These are phyloP conservation scores for Drosophila tanythrix DNA, from an alignment of 2,888 invertebrate species.

Conservation along the genomic window DNA sequence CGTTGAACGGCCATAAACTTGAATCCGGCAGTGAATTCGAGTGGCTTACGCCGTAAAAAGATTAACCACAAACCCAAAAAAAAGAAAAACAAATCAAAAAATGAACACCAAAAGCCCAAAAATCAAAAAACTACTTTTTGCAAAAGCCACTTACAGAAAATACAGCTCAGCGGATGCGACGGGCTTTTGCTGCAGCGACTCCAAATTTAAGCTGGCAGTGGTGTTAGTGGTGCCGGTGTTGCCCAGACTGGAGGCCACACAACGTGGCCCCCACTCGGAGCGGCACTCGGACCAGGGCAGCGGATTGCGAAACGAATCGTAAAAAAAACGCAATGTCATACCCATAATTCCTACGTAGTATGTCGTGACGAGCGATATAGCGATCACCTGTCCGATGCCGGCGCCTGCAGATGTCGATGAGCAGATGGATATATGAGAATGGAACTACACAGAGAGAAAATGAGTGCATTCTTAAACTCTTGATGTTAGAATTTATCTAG, in stretches of 20 bases:
- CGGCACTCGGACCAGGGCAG: constrained; percentile 88
- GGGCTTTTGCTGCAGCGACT: constrained; percentile 45
- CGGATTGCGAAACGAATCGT: constrained; percentile 87
- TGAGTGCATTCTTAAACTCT: background rate
- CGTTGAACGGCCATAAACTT: constrained; percentile 68
- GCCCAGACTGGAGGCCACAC: constrained; percentile 83
- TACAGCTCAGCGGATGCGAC: constrained; percentile 85
- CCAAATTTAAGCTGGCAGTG: constrained; percentile 15
- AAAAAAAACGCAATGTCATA: constrained; percentile 87
- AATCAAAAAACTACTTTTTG: constrained; percentile 15
- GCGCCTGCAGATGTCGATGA: constrained; percentile 85
- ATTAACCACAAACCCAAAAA: constrained; percentile 44
- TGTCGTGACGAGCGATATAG: constrained; percentile 87
- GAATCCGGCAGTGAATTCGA: constrained; percentile 49
- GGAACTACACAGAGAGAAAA: background rate
- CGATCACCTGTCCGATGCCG: constrained; percentile 87
- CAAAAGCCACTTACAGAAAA: constrained; percentile 84
- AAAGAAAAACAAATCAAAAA: constrained; percentile 23
- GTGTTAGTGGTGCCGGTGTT: constrained; percentile 51
- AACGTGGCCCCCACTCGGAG: constrained; percentile 85
- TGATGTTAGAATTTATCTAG: fast-evolving
- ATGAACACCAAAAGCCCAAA: constrained; percentile 13
- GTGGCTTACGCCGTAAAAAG: constrained; percentile 45
- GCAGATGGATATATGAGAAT: constrained; percentile 8
- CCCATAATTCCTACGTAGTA: constrained; percentile 90